phyloP scores from a whole-genome alignment of 2,888 invertebrate species.

The Diplazon laetatorius region DNA sequence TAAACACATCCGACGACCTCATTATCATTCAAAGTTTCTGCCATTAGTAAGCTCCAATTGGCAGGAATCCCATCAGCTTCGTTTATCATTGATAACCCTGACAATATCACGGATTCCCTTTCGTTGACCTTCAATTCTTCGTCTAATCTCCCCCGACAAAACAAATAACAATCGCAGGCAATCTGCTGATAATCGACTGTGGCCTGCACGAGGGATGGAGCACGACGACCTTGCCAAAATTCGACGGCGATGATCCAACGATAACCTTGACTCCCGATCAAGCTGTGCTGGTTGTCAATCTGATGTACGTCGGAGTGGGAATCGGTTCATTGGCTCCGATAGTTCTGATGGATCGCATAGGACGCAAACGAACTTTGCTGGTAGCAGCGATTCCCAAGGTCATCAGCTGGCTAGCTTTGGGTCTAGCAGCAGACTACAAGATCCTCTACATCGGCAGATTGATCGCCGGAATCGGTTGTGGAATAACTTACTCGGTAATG shows the following conservation, averaged over 20 bases:
- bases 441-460: constrained; percentile 75
- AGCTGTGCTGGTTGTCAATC: constrained; percentile 75
- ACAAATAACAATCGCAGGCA: constrained; percentile 71
- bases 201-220: constrained; percentile 81
- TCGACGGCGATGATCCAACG: constrained; percentile 73
- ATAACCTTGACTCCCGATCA: constrained; percentile 68
- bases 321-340: constrained; percentile 77
- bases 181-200: constrained; percentile 79
- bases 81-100: too few relatives aligned
- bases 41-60: background rate
- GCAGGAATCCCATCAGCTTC: too few relatives aligned
- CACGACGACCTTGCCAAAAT: constrained; percentile 78
- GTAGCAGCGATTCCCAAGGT: constrained; percentile 78
- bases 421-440: constrained; percentile 69
- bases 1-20: constrained; percentile 64
- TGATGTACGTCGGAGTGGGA: constrained; percentile 78
- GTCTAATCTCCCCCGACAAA: too few relatives aligned
- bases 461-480: constrained; percentile 78
- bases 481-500: constrained; percentile 79
- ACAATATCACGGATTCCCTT: too few relatives aligned
- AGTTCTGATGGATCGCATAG: constrained; percentile 78
- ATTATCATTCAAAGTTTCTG: background rate
- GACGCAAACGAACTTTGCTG: constrained; percentile 79
- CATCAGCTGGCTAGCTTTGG: constrained; percentile 77
- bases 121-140: too few relatives aligned